Evolutionary conservation across 2,888 invertebrate species (phyloP), one percentile per base, ranked within the genome.

Genomic region (Mythimna lalbum): DNA sequence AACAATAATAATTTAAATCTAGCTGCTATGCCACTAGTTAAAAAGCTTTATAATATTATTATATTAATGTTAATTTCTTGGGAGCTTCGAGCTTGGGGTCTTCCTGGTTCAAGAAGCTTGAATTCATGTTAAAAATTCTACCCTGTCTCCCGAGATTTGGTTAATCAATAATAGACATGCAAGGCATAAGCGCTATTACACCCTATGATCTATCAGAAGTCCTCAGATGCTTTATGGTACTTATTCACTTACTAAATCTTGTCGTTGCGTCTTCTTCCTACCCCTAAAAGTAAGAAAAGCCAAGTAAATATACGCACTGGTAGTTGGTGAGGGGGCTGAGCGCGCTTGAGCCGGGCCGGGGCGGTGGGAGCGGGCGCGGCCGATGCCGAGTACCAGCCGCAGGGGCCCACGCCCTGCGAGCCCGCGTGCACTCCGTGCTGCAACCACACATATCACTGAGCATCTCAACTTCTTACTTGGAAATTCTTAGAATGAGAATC

Each of bases 321-420:
- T 83, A 95, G 89, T 77, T 94, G 95, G 74, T 94, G 95, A 75
- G 95, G 94, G 70, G 95, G 95, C 79, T 93, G 95, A 64, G 94
- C 90, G 70, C 96, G 91, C 88, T 96, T 96, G 86, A 94, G 91
- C 53, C 96, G 91, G 59, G 94, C 93, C 73, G 95, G 96, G 72
- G 96, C 96, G 53, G 95, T 95, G 84, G 96, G 95, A 83, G 94
- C 94, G 83, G 95, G 92, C 88, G 95, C 88, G 76, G 95, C 92
- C 81, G 96, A 95, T 78, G 95, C 94, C 47, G 95, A 95, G 90
- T 96, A 96, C 95, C 95, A 96, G 88, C 95, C 95, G 92, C 95
- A 95, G 68, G 95, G 94, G 84, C 95, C 95, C 88, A 95, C 95
- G 88, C 90, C 92, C 90, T 94, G 94, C 86, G 91, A 90, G 84